These are phyloP conservation scores for Nannoperca obscura DNA, from an alignment of 2,797 vertebrate species.

Conservation along the genomic window DNA sequence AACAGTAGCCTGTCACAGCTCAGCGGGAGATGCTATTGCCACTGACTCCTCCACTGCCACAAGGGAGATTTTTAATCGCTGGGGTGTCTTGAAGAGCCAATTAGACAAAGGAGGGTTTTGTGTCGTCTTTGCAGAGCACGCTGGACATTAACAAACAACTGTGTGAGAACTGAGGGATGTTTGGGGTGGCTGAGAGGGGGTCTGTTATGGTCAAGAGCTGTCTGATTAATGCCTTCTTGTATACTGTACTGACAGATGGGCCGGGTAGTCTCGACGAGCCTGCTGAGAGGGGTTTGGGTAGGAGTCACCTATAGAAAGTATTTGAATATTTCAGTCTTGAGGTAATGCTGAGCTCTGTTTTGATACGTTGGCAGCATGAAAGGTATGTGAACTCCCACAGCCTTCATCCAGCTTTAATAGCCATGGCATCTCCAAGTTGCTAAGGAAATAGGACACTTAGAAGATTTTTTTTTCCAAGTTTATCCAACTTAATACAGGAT, in stretches of 20 bases:
- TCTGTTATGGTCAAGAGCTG: constrained; percentile 61
- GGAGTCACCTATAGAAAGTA: constrained; percentile 47
- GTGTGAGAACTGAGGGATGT: constrained; percentile 71
- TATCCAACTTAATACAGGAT: constrained; percentile 48
- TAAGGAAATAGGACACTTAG: constrained; percentile 40
- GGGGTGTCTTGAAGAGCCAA: constrained; percentile 69
- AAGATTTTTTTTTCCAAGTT: constrained; percentile 17
- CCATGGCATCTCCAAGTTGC: constrained; percentile 5
- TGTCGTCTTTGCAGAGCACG: constrained; percentile 47
- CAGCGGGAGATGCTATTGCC: constrained; percentile 66
- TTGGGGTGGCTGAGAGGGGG: constrained; percentile 49
- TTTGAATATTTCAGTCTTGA: constrained; percentile 35
- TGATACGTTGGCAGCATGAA: constrained; percentile 25
- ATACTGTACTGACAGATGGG: constrained; percentile 64
- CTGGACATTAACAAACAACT: constrained; percentile 70
- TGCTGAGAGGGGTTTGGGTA: constrained; percentile 25
- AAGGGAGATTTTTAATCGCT: constrained; percentile 64
- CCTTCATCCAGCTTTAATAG: constrained; percentile 15
- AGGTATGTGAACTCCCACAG: constrained; percentile 19
- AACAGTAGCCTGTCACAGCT: constrained; percentile 78
- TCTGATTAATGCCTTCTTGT: constrained; percentile 66
- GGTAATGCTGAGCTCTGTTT: constrained; percentile 6
- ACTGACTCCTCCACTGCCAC: constrained; percentile 51
- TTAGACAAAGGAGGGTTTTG: constrained; percentile 77
- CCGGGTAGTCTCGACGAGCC: constrained; percentile 14